A percentile compares a stretch with the other conserved stretches of the same genome.
Conservation (phyloP, 2,888 invertebrate genomes). For the Macaria liturata region DNA sequence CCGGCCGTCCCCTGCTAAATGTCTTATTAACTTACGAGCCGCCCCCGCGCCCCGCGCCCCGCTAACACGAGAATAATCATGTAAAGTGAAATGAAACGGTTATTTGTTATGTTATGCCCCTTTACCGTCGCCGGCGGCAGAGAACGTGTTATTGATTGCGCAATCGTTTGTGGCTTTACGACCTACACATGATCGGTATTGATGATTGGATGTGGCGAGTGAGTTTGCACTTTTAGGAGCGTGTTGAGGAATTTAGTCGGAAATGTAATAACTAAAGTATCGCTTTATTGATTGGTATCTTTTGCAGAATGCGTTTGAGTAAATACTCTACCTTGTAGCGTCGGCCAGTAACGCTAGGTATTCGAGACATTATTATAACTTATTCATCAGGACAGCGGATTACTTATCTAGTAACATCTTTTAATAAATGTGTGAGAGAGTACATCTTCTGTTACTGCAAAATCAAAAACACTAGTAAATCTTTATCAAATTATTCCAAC, state of each 20-base stretch:
- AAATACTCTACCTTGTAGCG: no score
- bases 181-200: slow-evolving; percentile 26
- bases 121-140: slow-evolving; percentile 54
- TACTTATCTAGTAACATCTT: no score
- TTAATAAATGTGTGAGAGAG: no score
- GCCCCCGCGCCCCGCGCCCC: slow-evolving; percentile 56
- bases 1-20: slow-evolving; percentile 83
- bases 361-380: no score
- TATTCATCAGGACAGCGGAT: no score
- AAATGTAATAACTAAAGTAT: no score
- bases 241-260: not conserved
- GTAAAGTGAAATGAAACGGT: slow-evolving; percentile 84
- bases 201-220: slow-evolving; percentile 28
- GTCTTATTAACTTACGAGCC: slow-evolving; percentile 82
- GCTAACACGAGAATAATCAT: slow-evolving; percentile 81
- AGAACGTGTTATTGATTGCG: slow-evolving; percentile 66
- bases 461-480: slow-evolving; percentile 16
- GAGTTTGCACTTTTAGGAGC: slow-evolving; percentile 20
- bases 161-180: slow-evolving; percentile 62
- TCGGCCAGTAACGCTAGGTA: no score
- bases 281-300: no score
- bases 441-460: no score
- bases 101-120: slow-evolving; percentile 81
- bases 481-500: slow-evolving; percentile 26
- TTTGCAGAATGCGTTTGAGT: no score